Base-by-base conservation (phyloP, 2,888 invertebrate species). In the Ectemnius cavifrons region DNA sequence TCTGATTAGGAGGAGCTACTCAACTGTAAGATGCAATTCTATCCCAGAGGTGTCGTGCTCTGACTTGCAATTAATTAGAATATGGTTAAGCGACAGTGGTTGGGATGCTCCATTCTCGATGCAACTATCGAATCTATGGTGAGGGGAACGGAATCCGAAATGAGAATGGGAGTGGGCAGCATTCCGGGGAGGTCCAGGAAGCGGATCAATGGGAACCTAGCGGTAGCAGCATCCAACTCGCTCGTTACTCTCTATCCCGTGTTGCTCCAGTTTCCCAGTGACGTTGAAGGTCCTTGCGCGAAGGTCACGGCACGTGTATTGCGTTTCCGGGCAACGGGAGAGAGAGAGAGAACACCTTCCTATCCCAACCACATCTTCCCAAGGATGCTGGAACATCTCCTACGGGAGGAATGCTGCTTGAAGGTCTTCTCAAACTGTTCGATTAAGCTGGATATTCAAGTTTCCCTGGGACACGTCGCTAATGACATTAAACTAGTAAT, bases 1-100 rank as follows among this genome's bases (percentile, higher is more conserved):
- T 75, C 72, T 59, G 65, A 79, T 73, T 70, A 70, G 58, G 57
- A 37, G 49, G 58, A 57, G 27, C 6, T 47, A 47, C 37, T 37
- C 37, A 11, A 37, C 8, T 11, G 11, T 37, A 37, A 37, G 37
- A 37, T 0, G 23, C 23, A 2, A 23, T 23, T 23, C 23, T 3
- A 23, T 23, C 23, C 3, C 3, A 23, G 23, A 23, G 23, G 23
- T 3, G 3, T 23, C 37, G 37, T 37, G 11, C 37, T 37, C 37
- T 6, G 37, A 37, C 37, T 37, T 1, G 37, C 37, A 8, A 37
- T 37, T 37, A 37, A 37, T 37, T 37, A 37, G 37, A 37, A 37
- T 37, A 37, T 8, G 37, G 0, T 37, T 37, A 8, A 11, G 8
- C 37, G 37, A 37, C 3, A 37, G 37, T 37, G 37, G 37, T 37